Base-by-base conservation (phyloP, 35 echinoderm and acorn worm genomes). In the Eucidaris tribuloides region DNA sequence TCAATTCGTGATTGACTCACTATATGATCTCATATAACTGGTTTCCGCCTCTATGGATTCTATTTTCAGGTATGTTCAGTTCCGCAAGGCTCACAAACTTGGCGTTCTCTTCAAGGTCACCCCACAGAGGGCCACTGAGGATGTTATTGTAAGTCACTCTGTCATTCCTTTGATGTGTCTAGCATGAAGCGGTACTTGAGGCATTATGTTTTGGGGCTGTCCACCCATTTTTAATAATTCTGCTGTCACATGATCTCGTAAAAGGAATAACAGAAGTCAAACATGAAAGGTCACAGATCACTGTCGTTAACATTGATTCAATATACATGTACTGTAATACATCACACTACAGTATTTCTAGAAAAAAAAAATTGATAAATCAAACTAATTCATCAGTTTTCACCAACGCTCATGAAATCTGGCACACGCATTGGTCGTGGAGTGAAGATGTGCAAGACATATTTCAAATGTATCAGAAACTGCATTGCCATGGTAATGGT, bases 61-160 rank as follows among this genome's bases (percentile, higher is more conserved):
- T n/a, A n/a, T n/a, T n/a, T 43, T 11, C 60, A 97, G 94, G 32
- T 57, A 85, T 35, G 78, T 97, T 32, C 89, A 92, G 22, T 97
- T 97, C 60, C 80, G 89, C 3, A 88, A 86, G 42, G 94, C 78
- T 57, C 89, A 97, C 77, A 92, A 92, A 65, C 89, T 97, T 49
- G 94, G 89, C 44, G 81, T 97, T 11, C 89, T 97, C 1, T 86
- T 97, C 29, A 97, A 86, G 68, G 89, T 97, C 23, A 92, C 88
- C 24, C 94, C 94, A 3, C 42, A 87, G 38, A 91, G 38, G 9
- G 60, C 94, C 7, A 62, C 65, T 38, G 81, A 56, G 33, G 88
- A 97, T 86, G 89, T 97, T 37, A 61, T 92, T 58, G 94, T 97
- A 85, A 97, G 94, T 91, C 27, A 27, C 0, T 1, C 32, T 57